Base-by-base conservation (phyloP, 1,140 invertebrate species). In the Tetraneura akinire region DNA sequence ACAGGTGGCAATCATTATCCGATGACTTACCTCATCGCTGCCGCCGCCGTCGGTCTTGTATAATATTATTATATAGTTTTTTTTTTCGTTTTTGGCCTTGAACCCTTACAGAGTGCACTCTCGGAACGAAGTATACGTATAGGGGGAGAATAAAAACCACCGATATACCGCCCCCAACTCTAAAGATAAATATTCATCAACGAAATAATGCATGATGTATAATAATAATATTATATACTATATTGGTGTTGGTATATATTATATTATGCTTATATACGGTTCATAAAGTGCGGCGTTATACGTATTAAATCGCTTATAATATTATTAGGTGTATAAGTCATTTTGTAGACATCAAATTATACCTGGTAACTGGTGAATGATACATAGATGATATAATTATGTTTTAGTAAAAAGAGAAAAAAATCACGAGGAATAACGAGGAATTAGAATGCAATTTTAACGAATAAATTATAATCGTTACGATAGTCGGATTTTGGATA, bases 1-100 rank as follows among this genome's bases (percentile, higher is more conserved):
- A 78, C 74, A 78, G 74, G 74, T 78, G 74, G 74, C 74, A 78
- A 78, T 78, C 74, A 78, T 78, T 78, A 78, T 57, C 74, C 74
- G 57, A 78, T 78, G 74, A 78, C 74, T 78, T 78, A 78, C 74
- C 74, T 60, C 74, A 37, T 8, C 18, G 49, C 53, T 42, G 23
- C 32, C 14, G 53, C 21, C 37, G 64, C 64, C 66, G 66, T 23
- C 21, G 68, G 68, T 71, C 53, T 62, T 55, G 21, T 8, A 37
- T 37, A 4, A 37, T 37, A 37, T 4, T 37, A 37, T 37, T 37
- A 16, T 66, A 42, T 42, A 62, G 53, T 78, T 78, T 37, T 37
- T 37, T n/a, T 78, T 71, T 71, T 71, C 47, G 9, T 71, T n/a
- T n/a, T 78, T 78, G 55, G 74, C 74, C 74, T 78, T 78, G 74